These are phyloP conservation scores for Rhagium mordax DNA, from an alignment of 2,888 invertebrate species.

Conservation along the genomic window DNA sequence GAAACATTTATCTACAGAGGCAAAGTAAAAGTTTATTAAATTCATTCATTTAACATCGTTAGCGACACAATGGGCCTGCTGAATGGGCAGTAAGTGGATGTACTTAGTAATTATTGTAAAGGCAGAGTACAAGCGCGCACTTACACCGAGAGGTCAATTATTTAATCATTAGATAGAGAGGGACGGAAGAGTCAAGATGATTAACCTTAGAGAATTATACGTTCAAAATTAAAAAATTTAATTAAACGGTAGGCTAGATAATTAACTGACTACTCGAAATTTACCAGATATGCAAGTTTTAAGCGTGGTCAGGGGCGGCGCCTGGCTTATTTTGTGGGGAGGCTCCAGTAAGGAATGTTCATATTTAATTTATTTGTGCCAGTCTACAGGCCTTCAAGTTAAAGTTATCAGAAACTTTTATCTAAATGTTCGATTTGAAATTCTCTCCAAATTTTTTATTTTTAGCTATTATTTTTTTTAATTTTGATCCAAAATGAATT, in stretches of 20 bases:
- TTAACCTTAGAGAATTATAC: not conserved
- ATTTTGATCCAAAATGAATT: no score
- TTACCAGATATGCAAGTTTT: no score
- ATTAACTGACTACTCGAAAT: no score
- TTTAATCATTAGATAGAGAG: not conserved
- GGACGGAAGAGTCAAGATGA: not conserved
- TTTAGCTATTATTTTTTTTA: no score
- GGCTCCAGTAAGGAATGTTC: no score
- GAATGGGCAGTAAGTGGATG: slow-evolving; percentile 1
- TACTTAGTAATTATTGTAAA: not conserved
- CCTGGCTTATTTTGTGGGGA: no score
- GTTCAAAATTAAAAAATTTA: not conserved
- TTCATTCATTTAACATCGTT: slow-evolving; percentile 13
- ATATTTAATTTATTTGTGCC: no score
- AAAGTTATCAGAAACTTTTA: no score
- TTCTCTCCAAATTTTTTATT: no score
- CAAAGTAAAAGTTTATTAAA: slow-evolving; percentile 11
- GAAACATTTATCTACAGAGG: not conserved
- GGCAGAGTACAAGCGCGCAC: not conserved
- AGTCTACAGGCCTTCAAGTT: no score
- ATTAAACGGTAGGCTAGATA: not conserved
- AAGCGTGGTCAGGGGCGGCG: no score
- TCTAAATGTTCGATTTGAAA: no score
- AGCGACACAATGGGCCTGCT: slow-evolving; percentile 8
- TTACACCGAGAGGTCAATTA: not conserved